phyloP scores from a whole-genome alignment of 2,113 vertebrate species.

The Dissostichus mawsoni region DNA sequence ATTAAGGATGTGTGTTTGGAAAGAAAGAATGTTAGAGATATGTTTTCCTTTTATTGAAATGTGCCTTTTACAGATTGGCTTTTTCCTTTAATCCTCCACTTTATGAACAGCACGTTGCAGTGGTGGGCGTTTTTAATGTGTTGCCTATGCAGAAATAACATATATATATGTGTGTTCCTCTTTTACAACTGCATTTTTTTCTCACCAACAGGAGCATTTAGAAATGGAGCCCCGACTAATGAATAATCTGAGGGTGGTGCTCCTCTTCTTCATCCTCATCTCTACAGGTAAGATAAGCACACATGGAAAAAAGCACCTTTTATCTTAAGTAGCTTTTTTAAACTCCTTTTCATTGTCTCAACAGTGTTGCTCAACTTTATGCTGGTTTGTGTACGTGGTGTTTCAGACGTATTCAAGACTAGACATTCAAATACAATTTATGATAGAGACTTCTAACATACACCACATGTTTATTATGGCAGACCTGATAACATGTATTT shows the following conservation, averaged over 20 bases:
- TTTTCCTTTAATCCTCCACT: not conserved
- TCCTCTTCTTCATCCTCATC: slow-evolving; percentile 50
- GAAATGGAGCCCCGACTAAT: slow-evolving; percentile 35
- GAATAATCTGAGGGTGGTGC: slow-evolving; percentile 12
- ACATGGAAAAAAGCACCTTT: not conserved
- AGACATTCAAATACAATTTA: not conserved
- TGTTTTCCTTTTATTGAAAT: not conserved
- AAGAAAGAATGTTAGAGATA: not conserved
- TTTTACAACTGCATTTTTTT: slow-evolving; percentile 16
- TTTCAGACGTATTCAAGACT: not conserved
- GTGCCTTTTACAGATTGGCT: not conserved
- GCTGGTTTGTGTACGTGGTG: not conserved
- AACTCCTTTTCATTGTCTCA: not conserved
- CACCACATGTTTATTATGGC: not conserved
- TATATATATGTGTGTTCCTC: not conserved
- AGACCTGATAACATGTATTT: not conserved
- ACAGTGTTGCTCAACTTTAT: not conserved
- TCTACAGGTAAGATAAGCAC: slow-evolving; percentile 51
- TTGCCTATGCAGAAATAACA: not conserved
- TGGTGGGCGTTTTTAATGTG: not conserved
- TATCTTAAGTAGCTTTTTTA: not conserved
- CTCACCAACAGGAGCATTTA: slow-evolving; percentile 6
- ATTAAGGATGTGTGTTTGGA: slow-evolving; percentile 13
- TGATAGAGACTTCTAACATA: not conserved
- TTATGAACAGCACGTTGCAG: not conserved